A percentile compares a stretch with the other conserved stretches of the same genome.
Evolutionary conservation across 2,888 invertebrate species (phyloP).

Genomic region (Melolontha melolontha): DNA sequence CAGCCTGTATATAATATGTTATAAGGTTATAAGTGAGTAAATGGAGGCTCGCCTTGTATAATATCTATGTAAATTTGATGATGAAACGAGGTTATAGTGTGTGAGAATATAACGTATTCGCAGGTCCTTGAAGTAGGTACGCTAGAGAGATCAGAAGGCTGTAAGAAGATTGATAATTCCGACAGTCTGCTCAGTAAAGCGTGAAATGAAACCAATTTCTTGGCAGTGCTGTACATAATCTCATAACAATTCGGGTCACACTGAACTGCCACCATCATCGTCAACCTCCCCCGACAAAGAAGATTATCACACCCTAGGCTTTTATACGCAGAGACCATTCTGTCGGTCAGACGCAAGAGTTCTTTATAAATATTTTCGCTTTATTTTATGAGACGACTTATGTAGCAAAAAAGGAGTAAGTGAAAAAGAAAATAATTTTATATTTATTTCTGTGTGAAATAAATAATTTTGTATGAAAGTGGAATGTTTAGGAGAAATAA

Average conservation of each 20-base stretch:
- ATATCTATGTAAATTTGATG: slow-evolving; percentile 47
- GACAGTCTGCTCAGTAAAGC: slow-evolving; percentile 50
- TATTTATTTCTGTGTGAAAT: slow-evolving; percentile 33
- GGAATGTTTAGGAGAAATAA: no score
- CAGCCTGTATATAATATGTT: slow-evolving; percentile 37
- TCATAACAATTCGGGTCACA: slow-evolving; percentile 52
- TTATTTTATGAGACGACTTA: slow-evolving; percentile 11
- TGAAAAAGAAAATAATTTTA: no score
- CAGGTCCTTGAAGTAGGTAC: slow-evolving; percentile 45
- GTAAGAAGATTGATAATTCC: slow-evolving; percentile 52
- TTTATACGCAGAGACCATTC: slow-evolving; percentile 27
- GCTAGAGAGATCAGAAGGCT: slow-evolving; percentile 46
- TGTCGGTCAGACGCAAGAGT: slow-evolving; percentile 32
- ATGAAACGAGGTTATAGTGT: slow-evolving; percentile 38
- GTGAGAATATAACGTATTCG: slow-evolving; percentile 35
- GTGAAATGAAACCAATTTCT: slow-evolving; percentile 53
- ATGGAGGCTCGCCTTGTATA: slow-evolving; percentile 41
- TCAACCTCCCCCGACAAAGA: slow-evolving; percentile 42
- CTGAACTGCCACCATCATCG: slow-evolving; percentile 41
- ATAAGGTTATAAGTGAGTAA: slow-evolving; percentile 43
- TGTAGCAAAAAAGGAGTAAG: slow-evolving; percentile 13
- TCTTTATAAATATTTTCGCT: slow-evolving; percentile 34
- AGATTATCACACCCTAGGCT: slow-evolving; percentile 51
- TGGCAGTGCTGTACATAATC: slow-evolving; percentile 52
- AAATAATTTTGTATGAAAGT: no score